These are phyloP conservation scores for Malurus alboscapulatus DNA, from an alignment of 2,113 vertebrate species.

Conservation along the genomic window DNA sequence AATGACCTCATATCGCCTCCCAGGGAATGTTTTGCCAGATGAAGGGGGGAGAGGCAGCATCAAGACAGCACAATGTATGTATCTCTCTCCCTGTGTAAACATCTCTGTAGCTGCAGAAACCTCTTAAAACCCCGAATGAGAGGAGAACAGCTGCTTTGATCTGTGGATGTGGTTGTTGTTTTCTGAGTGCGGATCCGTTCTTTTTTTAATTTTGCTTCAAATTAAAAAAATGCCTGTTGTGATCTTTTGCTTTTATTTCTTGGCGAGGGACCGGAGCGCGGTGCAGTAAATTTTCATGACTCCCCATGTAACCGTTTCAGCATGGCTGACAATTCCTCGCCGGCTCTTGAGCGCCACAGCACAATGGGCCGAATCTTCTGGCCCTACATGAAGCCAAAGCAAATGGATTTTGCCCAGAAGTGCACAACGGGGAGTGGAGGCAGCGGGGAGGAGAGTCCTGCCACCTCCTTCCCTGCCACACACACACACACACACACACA, in stretches of 20 bases:
- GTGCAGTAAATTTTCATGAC: conserved; percentile 62
- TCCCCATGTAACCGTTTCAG: conserved; percentile 56
- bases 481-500: not conserved
- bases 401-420: conserved; percentile 66
- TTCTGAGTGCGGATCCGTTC: conserved; percentile 44
- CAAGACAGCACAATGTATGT: conserved; percentile 54
- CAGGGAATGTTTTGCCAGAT: conserved; percentile 63
- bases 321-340: conserved; percentile 48
- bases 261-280: conserved; percentile 16
- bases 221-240: conserved; percentile 67
- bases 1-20: conserved; percentile 60
- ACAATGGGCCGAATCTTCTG: conserved; percentile 56
- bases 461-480: conserved; percentile 19
- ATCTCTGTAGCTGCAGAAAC: conserved; percentile 63
- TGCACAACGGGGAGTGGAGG: conserved; percentile 47
- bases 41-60: conserved; percentile 54
- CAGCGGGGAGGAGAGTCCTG: not conserved
- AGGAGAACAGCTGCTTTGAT: conserved; percentile 62
- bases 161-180: conserved; percentile 65
- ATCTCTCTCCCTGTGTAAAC: conserved; percentile 65
- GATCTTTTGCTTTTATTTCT: conserved; percentile 61
- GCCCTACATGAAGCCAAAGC: conserved; percentile 58
- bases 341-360: conserved; percentile 24
- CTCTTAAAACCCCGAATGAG: conserved; percentile 59
- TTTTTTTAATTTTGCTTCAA: conserved; percentile 63